These are phyloP conservation scores for Procavia capensis DNA, from an alignment of 2,113 vertebrate species.

Conservation along the genomic window DNA sequence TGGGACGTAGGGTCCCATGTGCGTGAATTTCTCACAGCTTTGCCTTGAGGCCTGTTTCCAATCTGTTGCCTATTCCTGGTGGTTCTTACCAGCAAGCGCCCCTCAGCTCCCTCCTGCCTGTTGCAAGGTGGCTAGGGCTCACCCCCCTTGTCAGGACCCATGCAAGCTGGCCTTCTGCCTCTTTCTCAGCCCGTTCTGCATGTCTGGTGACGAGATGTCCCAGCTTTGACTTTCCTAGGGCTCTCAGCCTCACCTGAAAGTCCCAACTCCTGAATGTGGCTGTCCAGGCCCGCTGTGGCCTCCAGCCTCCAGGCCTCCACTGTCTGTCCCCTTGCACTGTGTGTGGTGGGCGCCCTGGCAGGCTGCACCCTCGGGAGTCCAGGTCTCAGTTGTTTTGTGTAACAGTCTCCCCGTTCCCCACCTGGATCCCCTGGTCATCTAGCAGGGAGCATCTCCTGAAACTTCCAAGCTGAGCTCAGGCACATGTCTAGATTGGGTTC, in stretches of 20 bases:
- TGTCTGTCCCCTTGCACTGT: too few species aligned
- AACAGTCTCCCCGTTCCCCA: too few species aligned
- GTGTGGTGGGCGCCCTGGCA: not conserved
- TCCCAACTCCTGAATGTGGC: not conserved
- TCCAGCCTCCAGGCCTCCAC: not conserved
- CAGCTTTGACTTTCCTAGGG: not conserved
- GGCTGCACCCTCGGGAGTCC: too few species aligned
- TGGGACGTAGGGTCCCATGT: accelerated
- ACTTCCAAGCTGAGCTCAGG: not conserved
- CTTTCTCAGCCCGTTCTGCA: not conserved
- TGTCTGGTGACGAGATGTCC: too few species aligned
- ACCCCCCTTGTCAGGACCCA: too few species aligned
- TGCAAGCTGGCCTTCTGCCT: accelerated
- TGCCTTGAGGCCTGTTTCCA: accelerated
- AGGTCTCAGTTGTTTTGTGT: not conserved
- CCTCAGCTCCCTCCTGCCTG: not conserved
- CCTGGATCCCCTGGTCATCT: not conserved
- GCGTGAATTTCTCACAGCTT: too few species aligned
- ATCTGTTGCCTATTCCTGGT: not conserved
- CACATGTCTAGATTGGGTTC: not conserved
- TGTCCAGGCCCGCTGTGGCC: too few species aligned
- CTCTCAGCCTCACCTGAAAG: not conserved
- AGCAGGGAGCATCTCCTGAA: not conserved
- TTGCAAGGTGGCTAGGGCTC: not conserved
- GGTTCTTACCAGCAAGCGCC: not conserved